Evolutionary conservation across 2,113 vertebrate species (phyloP).

Genomic region (Hepsetus odoe): DNA sequence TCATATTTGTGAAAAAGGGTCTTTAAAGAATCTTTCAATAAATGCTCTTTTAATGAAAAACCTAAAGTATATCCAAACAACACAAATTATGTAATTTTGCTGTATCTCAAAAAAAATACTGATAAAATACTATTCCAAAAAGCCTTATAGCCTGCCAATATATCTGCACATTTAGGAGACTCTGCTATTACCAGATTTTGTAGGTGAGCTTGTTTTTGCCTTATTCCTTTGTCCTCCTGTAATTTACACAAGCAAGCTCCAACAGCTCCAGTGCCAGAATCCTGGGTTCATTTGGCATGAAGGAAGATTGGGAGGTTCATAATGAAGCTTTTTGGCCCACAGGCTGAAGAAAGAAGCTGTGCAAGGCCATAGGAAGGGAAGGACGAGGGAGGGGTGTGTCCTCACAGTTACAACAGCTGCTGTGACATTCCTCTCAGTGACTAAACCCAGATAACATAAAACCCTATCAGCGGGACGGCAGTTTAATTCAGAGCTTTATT

Average conservation of each 20-base stretch:
- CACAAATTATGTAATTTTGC: too few species aligned
- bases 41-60: too few species aligned
- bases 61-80: too few species aligned
- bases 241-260: neutral
- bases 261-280: neutral
- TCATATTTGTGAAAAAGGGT: too few species aligned
- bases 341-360: neutral
- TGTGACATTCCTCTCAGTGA: neutral
- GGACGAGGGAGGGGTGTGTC: neutral
- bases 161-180: neutral
- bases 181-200: neutral
- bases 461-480: neutral
- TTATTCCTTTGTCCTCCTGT: neutral
- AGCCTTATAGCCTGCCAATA: neutral
- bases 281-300: neutral
- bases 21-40: too few species aligned
- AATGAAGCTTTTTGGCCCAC: neutral
- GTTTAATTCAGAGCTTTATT: neutral
- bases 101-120: neutral
- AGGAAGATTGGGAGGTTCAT: neutral
- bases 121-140: neutral
- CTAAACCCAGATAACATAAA: neutral
- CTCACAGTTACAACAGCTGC: neutral
- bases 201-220: neutral
- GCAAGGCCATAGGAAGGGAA: neutral